Conservation (phyloP, 2,113 vertebrate genomes). For the Bothrops jararaca region DNA sequence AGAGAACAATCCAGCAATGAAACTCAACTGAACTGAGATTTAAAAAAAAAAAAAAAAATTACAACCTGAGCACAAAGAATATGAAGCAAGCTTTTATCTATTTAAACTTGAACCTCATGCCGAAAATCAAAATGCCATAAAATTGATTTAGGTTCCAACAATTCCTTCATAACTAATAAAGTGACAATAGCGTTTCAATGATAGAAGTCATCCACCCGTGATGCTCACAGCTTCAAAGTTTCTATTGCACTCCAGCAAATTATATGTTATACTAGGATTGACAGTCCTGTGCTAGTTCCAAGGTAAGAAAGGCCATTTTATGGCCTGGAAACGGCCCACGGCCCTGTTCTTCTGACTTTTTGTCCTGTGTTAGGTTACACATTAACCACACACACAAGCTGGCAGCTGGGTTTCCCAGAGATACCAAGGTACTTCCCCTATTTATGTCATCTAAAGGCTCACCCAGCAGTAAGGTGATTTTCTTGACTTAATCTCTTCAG, state of each 20-base stretch:
- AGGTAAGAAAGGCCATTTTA: not conserved
- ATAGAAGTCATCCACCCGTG: fast-evolving
- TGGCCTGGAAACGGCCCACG: not conserved
- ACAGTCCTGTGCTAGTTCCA: not conserved
- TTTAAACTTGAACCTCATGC: not conserved
- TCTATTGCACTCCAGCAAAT: not conserved
- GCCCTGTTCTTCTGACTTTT: not conserved
- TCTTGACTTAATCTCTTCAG: not conserved
- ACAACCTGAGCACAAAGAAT: not conserved
- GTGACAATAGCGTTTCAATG: fast-evolving
- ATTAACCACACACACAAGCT: not conserved
- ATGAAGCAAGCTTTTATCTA: fast-evolving
- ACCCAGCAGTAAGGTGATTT: not conserved
- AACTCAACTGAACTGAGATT: fast-evolving
- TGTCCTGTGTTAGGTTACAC: not conserved
- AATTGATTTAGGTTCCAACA: not conserved
- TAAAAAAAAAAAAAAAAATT: fast-evolving
- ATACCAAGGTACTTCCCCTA: not conserved
- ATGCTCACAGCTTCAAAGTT: not conserved
- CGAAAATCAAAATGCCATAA: not conserved
- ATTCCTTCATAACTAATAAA: fast-evolving
- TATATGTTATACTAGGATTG: not conserved
- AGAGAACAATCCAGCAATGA: not conserved
- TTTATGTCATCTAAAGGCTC: not conserved
- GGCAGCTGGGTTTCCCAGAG: not conserved